phyloP scores from a whole-genome alignment of 2,113 vertebrate species.

The Zosterops japonicus region DNA sequence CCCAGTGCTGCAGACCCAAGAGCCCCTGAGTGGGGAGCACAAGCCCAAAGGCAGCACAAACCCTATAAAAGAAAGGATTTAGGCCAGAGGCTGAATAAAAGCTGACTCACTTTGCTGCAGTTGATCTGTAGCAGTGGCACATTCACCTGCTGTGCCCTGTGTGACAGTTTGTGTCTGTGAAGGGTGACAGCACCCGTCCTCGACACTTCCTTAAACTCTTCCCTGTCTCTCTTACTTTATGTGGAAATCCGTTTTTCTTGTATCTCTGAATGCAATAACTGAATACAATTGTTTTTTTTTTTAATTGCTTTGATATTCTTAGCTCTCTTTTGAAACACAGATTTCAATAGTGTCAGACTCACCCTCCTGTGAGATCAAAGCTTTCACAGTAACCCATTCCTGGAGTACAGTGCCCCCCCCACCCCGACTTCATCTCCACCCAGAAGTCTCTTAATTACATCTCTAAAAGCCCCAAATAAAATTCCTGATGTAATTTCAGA shows the following conservation, averaged over 20 bases:
- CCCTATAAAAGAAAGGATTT: neutral
- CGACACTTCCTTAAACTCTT: neutral
- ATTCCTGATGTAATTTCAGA: neutral
- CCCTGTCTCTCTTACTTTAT: neutral
- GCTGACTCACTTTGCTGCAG: slow-evolving; percentile 38
- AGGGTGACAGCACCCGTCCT: neutral
- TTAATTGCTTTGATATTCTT: neutral
- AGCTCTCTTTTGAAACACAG: neutral
- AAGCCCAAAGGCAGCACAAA: neutral
- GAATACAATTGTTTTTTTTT: neutral
- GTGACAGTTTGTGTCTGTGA: neutral
- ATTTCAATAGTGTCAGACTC: neutral
- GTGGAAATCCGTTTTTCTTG: neutral
- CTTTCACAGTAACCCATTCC: neutral
- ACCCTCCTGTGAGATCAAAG: neutral
- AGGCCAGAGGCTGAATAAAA: neutral
- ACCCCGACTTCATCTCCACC: neutral
- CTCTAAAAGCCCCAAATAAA: neutral
- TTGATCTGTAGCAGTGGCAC: neutral
- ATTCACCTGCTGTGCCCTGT: neutral
- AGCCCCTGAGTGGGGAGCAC: neutral
- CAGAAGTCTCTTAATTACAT: neutral
- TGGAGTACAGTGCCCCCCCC: neutral
- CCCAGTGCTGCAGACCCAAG: neutral
- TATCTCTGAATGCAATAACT: neutral